Evolutionary conservation across 2,797 vertebrate species (phyloP).

Genomic region (Enteromius paludinosus): DNA sequence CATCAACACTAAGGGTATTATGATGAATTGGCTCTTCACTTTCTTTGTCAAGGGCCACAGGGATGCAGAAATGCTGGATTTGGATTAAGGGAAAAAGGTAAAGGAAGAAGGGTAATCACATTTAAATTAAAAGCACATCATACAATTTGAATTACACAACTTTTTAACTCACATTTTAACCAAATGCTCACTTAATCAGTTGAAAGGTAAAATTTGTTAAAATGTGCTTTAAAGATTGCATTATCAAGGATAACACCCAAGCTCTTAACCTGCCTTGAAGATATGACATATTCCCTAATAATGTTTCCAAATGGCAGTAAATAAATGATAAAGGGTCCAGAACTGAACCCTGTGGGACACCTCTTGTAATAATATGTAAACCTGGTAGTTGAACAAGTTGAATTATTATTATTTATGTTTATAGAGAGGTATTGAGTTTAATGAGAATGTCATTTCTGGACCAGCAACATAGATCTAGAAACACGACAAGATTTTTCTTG

Average conservation of each 20-base stretch:
- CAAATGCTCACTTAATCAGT: neutral
- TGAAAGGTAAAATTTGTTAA: neutral
- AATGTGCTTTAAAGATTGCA: neutral
- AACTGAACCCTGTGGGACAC: neutral
- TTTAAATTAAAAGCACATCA: neutral
- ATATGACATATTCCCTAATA: neutral
- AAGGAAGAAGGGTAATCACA: neutral
- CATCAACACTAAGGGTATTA: conserved; percentile 58
- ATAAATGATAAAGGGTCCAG: neutral
- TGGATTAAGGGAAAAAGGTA: conserved; percentile 23
- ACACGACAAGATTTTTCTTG: neutral
- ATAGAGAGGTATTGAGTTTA: neutral
- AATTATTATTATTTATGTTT: neutral
- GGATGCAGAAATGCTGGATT: conserved; percentile 17
- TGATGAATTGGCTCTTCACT: conserved; percentile 58
- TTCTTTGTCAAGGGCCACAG: conserved; percentile 25
- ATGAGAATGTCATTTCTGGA: neutral
- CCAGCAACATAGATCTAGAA: neutral
- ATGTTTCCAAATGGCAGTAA: neutral
- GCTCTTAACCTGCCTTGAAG: neutral
- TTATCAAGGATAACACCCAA: neutral
- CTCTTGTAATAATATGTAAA: neutral
- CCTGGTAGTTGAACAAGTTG: neutral
- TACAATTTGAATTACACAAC: neutral
- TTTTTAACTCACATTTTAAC: neutral